A percentile compares a stretch with the other conserved stretches of the same genome.
Evolutionary conservation across 2,888 invertebrate species (phyloP).

Genomic region (Macropis europaea): DNA sequence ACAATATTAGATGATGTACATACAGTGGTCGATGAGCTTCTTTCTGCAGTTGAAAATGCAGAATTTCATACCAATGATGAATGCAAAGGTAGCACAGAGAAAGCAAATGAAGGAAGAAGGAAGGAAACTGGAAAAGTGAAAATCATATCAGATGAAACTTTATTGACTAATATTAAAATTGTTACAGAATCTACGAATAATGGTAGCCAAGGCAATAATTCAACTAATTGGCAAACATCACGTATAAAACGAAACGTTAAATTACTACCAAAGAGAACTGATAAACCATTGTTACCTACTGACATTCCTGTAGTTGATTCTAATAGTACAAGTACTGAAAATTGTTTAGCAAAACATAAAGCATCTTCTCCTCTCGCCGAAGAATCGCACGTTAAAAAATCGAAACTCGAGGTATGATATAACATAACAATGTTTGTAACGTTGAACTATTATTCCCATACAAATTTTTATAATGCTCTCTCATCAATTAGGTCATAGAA

Average conservation of each 20-base stretch:
- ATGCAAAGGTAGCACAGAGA: background rate
- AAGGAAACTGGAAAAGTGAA: constrained; percentile 57
- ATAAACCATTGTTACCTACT: constrained; percentile 49
- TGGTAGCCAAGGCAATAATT: background rate
- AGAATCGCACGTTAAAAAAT: constrained; percentile 51
- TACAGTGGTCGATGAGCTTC: constrained; percentile 34
- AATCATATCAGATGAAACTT: constrained; percentile 75
- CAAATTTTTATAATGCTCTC: constrained; percentile 4
- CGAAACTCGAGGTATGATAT: constrained; percentile 63
- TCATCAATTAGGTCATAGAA: constrained; percentile 74
- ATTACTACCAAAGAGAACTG: constrained; percentile 72
- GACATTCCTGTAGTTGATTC: constrained; percentile 49
- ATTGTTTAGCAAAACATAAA: constrained; percentile 25
- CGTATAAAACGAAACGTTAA: constrained; percentile 77
- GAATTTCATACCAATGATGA: background rate
- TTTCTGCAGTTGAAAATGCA: constrained; percentile 18
- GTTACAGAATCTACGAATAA: constrained; percentile 47
- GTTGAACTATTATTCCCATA: background rate
- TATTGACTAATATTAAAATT: constrained; percentile 70
- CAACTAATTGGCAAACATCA: constrained; percentile 69
- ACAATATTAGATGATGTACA: constrained; percentile 16
- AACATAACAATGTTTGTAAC: background rate
- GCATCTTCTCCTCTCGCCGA: background rate
- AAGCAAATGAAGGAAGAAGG: constrained; percentile 26
- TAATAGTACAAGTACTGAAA: constrained; percentile 6